These are phyloP conservation scores for Electrophaes corylata DNA, from an alignment of 2,888 invertebrate species.

Conservation along the genomic window DNA sequence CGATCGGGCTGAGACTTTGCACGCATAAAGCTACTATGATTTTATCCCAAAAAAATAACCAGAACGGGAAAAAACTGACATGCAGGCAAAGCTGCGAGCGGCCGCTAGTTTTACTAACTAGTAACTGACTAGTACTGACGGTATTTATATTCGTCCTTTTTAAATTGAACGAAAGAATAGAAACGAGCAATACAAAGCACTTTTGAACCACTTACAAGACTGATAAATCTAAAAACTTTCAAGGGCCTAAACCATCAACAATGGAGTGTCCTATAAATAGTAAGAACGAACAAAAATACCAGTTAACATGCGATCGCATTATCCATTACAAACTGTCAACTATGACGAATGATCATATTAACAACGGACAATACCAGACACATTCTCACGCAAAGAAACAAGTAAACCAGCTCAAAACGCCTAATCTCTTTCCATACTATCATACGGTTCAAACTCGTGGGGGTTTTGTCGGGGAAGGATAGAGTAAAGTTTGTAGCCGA, in stretches of 20 bases:
- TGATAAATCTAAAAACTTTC: constrained; percentile 34
- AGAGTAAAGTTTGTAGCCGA: constrained; percentile 33
- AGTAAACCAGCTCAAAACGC: constrained; percentile 2
- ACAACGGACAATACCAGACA: constrained; percentile 60
- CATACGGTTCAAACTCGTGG: constrained; percentile 40
- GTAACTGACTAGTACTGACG: too few species aligned
- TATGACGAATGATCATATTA: constrained; percentile 73
- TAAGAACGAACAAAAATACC: constrained; percentile 39
- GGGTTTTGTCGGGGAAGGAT: constrained; percentile 7
- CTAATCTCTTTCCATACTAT: neutral
- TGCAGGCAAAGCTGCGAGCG: too few species aligned
- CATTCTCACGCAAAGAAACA: constrained; percentile 31
- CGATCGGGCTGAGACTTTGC: too few species aligned
- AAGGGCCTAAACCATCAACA: constrained; percentile 37
- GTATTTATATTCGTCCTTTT: too few species aligned
- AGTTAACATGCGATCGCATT: constrained; percentile 63
- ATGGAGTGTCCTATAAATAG: constrained; percentile 40
- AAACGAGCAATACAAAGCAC: constrained; percentile 16
- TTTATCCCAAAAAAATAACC: too few species aligned
- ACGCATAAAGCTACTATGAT: too few species aligned
- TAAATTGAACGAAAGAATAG: neutral
- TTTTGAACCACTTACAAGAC: constrained; percentile 35
- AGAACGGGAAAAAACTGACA: too few species aligned
- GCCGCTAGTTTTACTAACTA: too few species aligned
- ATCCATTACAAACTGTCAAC: constrained; percentile 72